These are phyloP conservation scores for Cerceris ruficornis DNA, from an alignment of 2,888 invertebrate genomes.

Conservation along the genomic window DNA sequence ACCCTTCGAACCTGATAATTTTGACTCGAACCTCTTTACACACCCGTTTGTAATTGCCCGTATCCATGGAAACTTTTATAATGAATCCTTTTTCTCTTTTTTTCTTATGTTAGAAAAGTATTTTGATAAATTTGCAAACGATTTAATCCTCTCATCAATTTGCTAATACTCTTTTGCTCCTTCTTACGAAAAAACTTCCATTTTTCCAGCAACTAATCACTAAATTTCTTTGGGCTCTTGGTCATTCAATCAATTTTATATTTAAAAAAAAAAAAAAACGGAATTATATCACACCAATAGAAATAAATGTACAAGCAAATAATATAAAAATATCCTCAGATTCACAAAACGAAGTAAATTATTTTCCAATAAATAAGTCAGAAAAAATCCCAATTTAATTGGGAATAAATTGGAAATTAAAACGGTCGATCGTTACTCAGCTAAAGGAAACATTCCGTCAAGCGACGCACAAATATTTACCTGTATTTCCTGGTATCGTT, in stretches of 20 bases:
- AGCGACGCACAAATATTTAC: neutral
- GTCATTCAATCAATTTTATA: no score
- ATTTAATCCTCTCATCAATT: no score
- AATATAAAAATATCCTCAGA: no score
- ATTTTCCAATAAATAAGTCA: neutral
- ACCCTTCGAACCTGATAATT: slow-evolving; percentile 8
- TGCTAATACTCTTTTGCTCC: no score
- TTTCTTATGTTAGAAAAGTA: neutral
- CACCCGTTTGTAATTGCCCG: neutral
- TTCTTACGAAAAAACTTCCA: no score
- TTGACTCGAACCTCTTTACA: neutral
- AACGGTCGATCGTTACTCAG: neutral
- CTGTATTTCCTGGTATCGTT: neutral
- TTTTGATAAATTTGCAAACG: no score
- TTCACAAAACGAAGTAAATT: no score
- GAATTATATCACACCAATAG: no score
- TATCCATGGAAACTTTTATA: neutral
- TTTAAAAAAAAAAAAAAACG: no score
- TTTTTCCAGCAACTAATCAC: no score
- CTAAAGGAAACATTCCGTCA: neutral
- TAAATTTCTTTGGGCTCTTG: no score
- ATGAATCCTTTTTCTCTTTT: neutral
- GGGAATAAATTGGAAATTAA: neutral
- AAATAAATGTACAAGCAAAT: no score
- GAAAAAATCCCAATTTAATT: neutral